Conservation (phyloP, 2,113 vertebrate species). For the Ancistrus triradiatus region DNA sequence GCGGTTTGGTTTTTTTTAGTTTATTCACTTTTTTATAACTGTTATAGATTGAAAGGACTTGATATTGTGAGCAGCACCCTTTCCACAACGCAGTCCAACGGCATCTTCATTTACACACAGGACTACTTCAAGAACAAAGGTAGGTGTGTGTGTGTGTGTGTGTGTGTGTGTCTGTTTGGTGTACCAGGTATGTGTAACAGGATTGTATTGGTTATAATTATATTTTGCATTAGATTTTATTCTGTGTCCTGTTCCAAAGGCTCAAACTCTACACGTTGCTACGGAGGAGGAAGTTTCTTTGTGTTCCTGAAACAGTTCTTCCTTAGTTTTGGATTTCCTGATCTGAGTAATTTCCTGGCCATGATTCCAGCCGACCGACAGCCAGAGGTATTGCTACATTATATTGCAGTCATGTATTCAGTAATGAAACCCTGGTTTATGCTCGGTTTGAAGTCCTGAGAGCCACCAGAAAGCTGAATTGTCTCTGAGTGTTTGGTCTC, state of each 20-base stretch:
- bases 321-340: conserved; percentile 56
- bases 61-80: conserved; percentile 39
- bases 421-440: too few species aligned
- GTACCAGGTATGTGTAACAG: background rate
- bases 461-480: background rate
- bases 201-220: background rate
- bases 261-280: conserved; percentile 47
- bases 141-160: conserved; percentile 6
- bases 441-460: background rate
- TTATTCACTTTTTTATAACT: background rate
- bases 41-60: conserved; percentile 47
- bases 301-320: conserved; percentile 52
- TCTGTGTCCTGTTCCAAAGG: conserved; percentile 33
- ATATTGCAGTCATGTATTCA: too few species aligned
- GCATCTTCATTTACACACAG: conserved; percentile 37
- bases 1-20: background rate
- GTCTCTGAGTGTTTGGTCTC: background rate
- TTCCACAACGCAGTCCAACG: conserved; percentile 30
- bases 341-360: conserved; percentile 48
- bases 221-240: background rate
- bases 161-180: background rate
- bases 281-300: conserved; percentile 52
- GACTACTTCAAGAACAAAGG: conserved; percentile 42
- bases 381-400: conserved; percentile 26
- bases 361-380: conserved; percentile 31